Base-by-base conservation (phyloP, 2,113 vertebrate species). In the Zapornia atra region DNA sequence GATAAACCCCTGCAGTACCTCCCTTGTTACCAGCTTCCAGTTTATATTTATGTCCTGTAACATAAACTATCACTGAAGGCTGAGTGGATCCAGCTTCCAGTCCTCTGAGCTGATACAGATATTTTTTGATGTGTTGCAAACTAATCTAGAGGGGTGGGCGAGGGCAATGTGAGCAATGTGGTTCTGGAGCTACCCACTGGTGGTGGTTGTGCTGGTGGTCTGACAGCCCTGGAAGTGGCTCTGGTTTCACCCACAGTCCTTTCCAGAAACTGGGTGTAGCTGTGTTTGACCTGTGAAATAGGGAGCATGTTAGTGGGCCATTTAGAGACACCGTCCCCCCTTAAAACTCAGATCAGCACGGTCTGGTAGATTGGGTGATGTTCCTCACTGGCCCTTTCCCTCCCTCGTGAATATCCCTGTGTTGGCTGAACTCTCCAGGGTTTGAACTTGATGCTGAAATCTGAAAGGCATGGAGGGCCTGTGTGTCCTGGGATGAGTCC, bases 31-130 rank as follows among this genome's bases (percentile, higher is more conserved):
- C 40, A n/a, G 29, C 56, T 42, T 78, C 68, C 72, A 34, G 64
- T 92, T 96, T 94, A 89, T 87, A 87, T 84, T 96, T 94, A 46
- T 78, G 89, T 92, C 68, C 16, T 93, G 91, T 95, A 96, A 94
- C 34, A 81, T 84, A 96, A 95, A 92, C 72, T 42, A 68, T 75
- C 46, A 54, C 66, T 0, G 0, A 82, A 87, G 81, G 34, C 90
- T 88, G 89, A 85, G 68, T 59, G 72, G 42, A 86, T 93, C 66
- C 88, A 93, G 76, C 84, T 93, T 95, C 91, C 75, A 92, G 83
- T 82, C 65, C 81, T 92, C 77, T 94, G 91, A 88, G 76, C 81
- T 88, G 85, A 85, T 87, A 72, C 56, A 83, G 61, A 53, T 88
- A 53, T 88, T 86, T 93, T 90, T 66, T 86, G 56, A 86, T 75